A percentile compares a stretch with the other conserved stretches of the same genome.
phyloP scores from a whole-genome alignment of 2,113 vertebrate species.

The Syngnathus floridae region DNA sequence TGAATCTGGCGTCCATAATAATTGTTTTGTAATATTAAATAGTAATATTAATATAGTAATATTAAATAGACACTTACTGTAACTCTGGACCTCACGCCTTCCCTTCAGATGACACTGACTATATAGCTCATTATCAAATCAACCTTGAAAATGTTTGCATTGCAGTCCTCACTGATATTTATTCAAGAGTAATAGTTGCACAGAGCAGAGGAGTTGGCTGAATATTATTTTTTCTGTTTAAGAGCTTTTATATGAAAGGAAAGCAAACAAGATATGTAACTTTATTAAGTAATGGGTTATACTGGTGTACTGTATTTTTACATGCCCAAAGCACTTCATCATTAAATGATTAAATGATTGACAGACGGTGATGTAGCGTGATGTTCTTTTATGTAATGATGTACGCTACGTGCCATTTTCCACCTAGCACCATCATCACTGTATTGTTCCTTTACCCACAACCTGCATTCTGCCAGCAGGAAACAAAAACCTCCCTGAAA shows the following conservation, averaged over 20 bases:
- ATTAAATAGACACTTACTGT: conserved; percentile 30
- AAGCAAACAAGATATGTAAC: neutral
- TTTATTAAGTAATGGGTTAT: neutral
- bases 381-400: conserved; percentile 48
- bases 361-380: conserved; percentile 12
- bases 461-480: conserved; percentile 59
- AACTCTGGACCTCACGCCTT: conserved; percentile 10
- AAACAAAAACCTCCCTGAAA: conserved; percentile 61
- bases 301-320: neutral
- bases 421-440: conserved; percentile 42
- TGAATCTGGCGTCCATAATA: neutral
- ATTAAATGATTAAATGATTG: neutral
- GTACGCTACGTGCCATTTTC: conserved; percentile 69
- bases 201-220: neutral
- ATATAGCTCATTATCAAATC: conserved; percentile 39
- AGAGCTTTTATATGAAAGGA: neutral
- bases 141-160: conserved; percentile 55
- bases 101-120: conserved; percentile 10
- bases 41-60: neutral
- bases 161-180: conserved; percentile 16
- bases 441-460: conserved; percentile 66
- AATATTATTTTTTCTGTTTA: conserved; percentile 4
- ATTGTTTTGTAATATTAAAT: neutral
- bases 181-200: conserved; percentile 12
- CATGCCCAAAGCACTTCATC: neutral